These are phyloP conservation scores for Torymus auratus DNA, from an alignment of 2,888 invertebrate species.

Conservation along the genomic window DNA sequence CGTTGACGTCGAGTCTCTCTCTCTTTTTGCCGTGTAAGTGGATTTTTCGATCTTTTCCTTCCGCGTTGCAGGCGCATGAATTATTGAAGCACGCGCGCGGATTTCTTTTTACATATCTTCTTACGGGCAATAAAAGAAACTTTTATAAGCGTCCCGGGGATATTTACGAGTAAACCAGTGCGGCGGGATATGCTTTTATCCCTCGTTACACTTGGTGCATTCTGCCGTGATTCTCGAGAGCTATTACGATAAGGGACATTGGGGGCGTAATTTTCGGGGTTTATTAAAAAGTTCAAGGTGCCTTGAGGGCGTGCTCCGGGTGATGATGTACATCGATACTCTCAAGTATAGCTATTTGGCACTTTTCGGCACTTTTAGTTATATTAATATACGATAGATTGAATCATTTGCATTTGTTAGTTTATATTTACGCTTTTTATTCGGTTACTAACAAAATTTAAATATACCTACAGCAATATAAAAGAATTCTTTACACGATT, in stretches of 20 bases:
- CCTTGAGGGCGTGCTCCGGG: neutral
- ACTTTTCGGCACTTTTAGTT: no score
- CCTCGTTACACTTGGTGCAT: constrained; percentile 13
- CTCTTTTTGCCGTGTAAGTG: constrained; percentile 23
- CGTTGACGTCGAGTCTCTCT: constrained; percentile 13
- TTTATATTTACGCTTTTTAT: no score
- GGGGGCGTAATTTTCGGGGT: constrained; percentile 12
- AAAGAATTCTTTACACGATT: no score
- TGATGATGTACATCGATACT: no score
- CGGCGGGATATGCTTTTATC: neutral
- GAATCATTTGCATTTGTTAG: no score
- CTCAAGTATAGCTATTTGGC: no score
- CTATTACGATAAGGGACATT: constrained; percentile 19
- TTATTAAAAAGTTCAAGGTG: constrained; percentile 26
- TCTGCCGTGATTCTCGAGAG: constrained; percentile 24
- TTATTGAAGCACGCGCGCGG: constrained; percentile 52
- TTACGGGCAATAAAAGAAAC: constrained; percentile 11
- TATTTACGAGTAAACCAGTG: constrained; percentile 32
- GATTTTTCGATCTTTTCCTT: constrained; percentile 38
- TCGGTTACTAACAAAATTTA: no score
- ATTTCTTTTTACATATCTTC: constrained; percentile 43
- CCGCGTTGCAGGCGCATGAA: constrained; percentile 32
- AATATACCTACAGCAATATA: no score
- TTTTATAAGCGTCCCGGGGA: constrained; percentile 30
- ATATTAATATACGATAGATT: no score